These are phyloP conservation scores for Sclerodermus sp. DNA, from an alignment of 2,888 invertebrate species.

Conservation along the genomic window DNA sequence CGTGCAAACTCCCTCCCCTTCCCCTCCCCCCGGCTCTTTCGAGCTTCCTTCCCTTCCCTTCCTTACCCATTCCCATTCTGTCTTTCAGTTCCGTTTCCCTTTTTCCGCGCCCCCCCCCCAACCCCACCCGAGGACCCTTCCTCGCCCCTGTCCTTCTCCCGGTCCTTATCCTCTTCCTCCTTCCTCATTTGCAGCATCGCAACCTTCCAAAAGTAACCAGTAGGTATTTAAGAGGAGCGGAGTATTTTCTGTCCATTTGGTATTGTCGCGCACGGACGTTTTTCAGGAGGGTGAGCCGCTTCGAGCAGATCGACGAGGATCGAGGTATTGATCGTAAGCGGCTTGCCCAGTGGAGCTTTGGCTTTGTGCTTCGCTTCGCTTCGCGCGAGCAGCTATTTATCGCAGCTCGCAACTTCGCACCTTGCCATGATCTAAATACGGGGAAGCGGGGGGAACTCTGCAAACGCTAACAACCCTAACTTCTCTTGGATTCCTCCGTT, in stretches of 20 bases:
- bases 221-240: constrained; percentile 32
- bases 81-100: too few relatives aligned
- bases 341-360: constrained; percentile 36
- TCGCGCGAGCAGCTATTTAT: constrained; percentile 29
- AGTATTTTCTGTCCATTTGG: constrained; percentile 25
- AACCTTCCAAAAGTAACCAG: constrained; percentile 11
- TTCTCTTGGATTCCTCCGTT: too few relatives aligned
- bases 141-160: background rate
- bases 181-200: too few relatives aligned
- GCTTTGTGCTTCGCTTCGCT: constrained; percentile 40
- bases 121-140: too few relatives aligned
- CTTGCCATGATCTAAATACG: constrained; percentile 11
- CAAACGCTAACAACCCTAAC: too few relatives aligned
- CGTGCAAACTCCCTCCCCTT: too few relatives aligned
- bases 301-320: constrained; percentile 31
- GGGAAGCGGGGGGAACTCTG: too few relatives aligned
- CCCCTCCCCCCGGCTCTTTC: too few relatives aligned
- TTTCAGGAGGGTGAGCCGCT: constrained; percentile 14
- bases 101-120: too few relatives aligned
- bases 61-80: too few relatives aligned
- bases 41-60: too few relatives aligned
- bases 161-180: too few relatives aligned
- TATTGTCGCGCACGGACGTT: background rate
- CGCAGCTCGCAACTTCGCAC: constrained; percentile 38
- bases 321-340: constrained; percentile 52